Base-by-base conservation (phyloP, 2,113 vertebrate species). In the Bolborhynchus lineola region DNA sequence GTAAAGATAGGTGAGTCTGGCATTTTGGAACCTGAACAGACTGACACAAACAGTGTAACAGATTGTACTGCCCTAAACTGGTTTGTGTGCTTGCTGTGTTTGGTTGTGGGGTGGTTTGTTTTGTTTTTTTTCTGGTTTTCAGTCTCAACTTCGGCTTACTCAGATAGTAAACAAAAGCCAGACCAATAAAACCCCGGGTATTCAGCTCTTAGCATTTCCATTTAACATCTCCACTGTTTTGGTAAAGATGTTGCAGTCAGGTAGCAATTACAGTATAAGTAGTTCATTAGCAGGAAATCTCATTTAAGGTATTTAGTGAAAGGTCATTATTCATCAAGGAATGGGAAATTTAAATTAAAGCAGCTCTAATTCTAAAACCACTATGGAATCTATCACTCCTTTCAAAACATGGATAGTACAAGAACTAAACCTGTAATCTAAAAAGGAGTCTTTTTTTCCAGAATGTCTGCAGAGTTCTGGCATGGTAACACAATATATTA, bases 311-410 rank as follows among this genome's bases (percentile, higher is more conserved):
- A 49, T 90, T 90, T 88, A 92, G 86, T 88, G 80, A 95, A 93
- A 97, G 89, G 83, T 95, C 81, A 64, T 67, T 78, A 28, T 95
- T 97, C 86, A 91, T 95, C 82, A 95, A 76, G 69, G 85, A 93
- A 52, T 57, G 50, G 35, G 28, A 92, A 92, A 78, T 82, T 31
- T 87, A 81, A 83, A 75, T 94, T 82, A 75, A 90, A 93, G 42
- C 47, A 44, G 24, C 46, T 92, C 10, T 68, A 52, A 50, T 62
- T 95, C 33, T 84, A 65, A 75, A 90, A 23, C 1, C 24, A 24
- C 29, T 35, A 0, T 52, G 60, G 68, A 81, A 81, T 92, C 37
- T 69, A 44, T 53, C 9, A 17, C 5, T 41, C 12, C 35, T 33
- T 79, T 57, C 75, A 80, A 49, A 84, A 53, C 39, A 80, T 46